Percentiles rank a stretch among this genome's conserved stretches.
Evolutionary conservation across 2,797 vertebrate genomes (phyloP).

Genomic region (Sparus aurata): DNA sequence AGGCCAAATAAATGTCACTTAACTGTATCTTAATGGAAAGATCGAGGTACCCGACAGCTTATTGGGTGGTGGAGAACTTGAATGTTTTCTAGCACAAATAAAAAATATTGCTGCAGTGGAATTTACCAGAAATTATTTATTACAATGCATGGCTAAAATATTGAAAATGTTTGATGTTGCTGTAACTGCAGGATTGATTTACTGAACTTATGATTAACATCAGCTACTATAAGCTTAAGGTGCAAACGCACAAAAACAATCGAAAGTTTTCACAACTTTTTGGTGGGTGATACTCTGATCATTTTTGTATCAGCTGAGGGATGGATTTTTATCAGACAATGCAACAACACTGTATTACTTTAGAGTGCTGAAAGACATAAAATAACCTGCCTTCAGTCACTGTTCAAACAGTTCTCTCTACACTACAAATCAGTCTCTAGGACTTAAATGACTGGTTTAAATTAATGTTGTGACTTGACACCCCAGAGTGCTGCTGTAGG

Average conservation of each 20-base stretch:
- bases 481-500: conserved; percentile 71
- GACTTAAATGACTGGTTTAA: conserved; percentile 78
- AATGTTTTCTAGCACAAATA: not conserved
- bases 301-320: conserved; percentile 9
- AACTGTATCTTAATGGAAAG: conserved; percentile 13
- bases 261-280: conserved; percentile 1
- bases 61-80: not conserved
- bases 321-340: conserved; percentile 37
- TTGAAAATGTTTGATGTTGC: conserved; percentile 11
- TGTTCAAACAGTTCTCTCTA: conserved; percentile 58
- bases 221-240: not conserved
- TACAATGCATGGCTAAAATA: conserved; percentile 11
- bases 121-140: not conserved
- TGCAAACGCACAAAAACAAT: not conserved
- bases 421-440: conserved; percentile 67
- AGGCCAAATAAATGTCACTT: conserved; percentile 20
- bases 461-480: conserved; percentile 79
- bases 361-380: conserved; percentile 39
- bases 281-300: conserved; percentile 2
- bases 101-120: conserved; percentile 2
- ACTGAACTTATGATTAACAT: conserved; percentile 15
- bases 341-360: conserved; percentile 23
- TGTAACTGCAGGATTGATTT: not conserved
- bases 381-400: conserved; percentile 60
- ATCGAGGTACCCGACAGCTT: not conserved